Conservation (phyloP, 2,797 vertebrate species). For the Chrosomus eos region DNA sequence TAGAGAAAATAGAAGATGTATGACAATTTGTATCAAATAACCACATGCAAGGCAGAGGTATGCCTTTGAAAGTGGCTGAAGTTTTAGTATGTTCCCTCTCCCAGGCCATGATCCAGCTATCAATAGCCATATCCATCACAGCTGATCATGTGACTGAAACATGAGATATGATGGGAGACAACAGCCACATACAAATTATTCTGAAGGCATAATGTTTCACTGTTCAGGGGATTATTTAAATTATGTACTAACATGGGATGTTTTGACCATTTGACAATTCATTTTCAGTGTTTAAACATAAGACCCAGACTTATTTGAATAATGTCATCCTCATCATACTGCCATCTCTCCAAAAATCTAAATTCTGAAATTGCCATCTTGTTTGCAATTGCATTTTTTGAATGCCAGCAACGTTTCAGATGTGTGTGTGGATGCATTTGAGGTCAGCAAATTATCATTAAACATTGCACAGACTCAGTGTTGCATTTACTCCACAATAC, state of each 20-base stretch:
- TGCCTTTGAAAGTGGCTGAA: background rate
- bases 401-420: background rate
- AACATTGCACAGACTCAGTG: background rate
- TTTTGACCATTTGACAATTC: background rate
- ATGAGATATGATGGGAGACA: background rate
- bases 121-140: slow-evolving; percentile 29
- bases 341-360: background rate
- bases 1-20: background rate
- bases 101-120: background rate
- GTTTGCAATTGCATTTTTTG: background rate
- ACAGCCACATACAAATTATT: background rate
- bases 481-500: slow-evolving; percentile 29
- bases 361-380: background rate
- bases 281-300: background rate
- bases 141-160: slow-evolving; percentile 23
- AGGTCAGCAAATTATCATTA: background rate
- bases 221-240: background rate
- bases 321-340: background rate
- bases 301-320: background rate
- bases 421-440: background rate
- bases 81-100: background rate
- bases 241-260: background rate
- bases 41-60: background rate
- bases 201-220: background rate
- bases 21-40: background rate